Percentiles rank a stretch among this genome's conserved stretches.
phyloP scores from a whole-genome alignment of 2,888 invertebrate genomes.

The Watsonalla binaria region DNA sequence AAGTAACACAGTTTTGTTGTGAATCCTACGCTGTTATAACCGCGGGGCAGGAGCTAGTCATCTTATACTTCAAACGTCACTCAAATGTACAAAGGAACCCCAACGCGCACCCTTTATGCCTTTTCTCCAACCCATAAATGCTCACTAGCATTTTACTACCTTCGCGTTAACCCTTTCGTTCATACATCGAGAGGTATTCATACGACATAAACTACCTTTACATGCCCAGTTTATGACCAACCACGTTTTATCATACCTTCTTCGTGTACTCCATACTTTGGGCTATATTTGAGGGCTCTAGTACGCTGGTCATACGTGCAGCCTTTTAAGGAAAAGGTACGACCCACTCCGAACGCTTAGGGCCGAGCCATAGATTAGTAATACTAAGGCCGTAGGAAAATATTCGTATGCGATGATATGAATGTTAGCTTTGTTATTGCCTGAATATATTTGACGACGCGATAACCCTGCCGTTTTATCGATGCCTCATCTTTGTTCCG shows the following conservation, averaged over 20 bases:
- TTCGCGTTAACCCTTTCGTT: slow-evolving; percentile 50
- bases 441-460: slow-evolving; percentile 29
- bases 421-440: slow-evolving; percentile 47
- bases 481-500: slow-evolving; percentile 1
- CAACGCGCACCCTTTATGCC: slow-evolving; percentile 41
- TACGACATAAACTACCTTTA: slow-evolving; percentile 52
- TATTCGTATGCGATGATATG: slow-evolving; percentile 42
- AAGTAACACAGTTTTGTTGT: background rate
- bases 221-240: slow-evolving; percentile 30
- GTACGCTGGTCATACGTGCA: slow-evolving; percentile 23
- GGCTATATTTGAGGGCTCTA: slow-evolving; percentile 15
- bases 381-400: slow-evolving; percentile 50
- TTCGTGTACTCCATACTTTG: slow-evolving; percentile 10
- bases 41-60: slow-evolving; percentile 14
- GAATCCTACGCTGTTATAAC: background rate
- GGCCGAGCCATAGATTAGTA: slow-evolving; percentile 51
- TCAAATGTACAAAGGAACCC: slow-evolving; percentile 43
- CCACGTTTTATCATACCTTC: slow-evolving; percentile 17
- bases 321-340: slow-evolving; percentile 49
- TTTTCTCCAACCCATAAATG: slow-evolving; percentile 54
- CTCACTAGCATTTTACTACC: slow-evolving; percentile 59
- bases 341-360: slow-evolving; percentile 58
- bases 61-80: slow-evolving; percentile 31
- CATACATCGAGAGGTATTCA: slow-evolving; percentile 58
- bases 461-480: slow-evolving; percentile 24